A percentile compares a stretch with the other conserved stretches of the same genome.
These are phyloP conservation scores for Pantherophis vulpinus DNA, from an alignment of 2,797 vertebrate genomes.

Conservation along the genomic window DNA sequence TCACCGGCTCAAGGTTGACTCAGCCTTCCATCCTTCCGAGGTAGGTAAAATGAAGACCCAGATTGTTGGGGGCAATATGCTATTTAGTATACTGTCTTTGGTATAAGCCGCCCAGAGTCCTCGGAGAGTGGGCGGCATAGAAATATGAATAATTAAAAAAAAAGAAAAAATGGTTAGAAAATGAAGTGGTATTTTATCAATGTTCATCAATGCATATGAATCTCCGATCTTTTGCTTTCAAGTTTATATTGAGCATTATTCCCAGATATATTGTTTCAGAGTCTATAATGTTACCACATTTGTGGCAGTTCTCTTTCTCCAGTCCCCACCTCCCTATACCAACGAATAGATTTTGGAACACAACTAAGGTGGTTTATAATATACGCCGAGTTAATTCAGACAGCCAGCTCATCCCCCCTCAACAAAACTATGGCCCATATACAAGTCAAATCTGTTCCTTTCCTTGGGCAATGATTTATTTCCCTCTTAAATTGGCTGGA, in stretches of 20 bases:
- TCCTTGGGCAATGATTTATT: conserved; percentile 94
- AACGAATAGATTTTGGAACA: conserved; percentile 56
- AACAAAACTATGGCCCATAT: conserved; percentile 83
- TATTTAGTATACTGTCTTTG: too few relatives aligned
- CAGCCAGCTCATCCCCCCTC: conserved; percentile 68
- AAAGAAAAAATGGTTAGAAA: neutral
- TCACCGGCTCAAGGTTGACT: too few relatives aligned
- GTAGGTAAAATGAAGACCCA: too few relatives aligned
- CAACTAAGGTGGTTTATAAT: conserved; percentile 78
- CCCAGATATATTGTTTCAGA: neutral
- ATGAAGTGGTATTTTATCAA: neutral
- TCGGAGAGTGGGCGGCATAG: too few relatives aligned
- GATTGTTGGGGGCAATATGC: too few relatives aligned
- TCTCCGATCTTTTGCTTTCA: neutral
- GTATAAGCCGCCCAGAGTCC: too few relatives aligned
- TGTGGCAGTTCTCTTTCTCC: neutral
- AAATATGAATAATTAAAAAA: too few relatives aligned
- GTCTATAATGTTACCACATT: neutral
- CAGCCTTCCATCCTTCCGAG: too few relatives aligned
- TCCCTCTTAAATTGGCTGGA: conserved; percentile 91
- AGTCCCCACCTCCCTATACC: neutral
- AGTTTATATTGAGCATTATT: neutral
- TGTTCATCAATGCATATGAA: neutral
- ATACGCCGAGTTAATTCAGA: conserved; percentile 82
- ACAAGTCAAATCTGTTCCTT: conserved; percentile 96